Base-by-base conservation (phyloP, 2,113 vertebrate genomes). In the Tychaedon coryphoeus region DNA sequence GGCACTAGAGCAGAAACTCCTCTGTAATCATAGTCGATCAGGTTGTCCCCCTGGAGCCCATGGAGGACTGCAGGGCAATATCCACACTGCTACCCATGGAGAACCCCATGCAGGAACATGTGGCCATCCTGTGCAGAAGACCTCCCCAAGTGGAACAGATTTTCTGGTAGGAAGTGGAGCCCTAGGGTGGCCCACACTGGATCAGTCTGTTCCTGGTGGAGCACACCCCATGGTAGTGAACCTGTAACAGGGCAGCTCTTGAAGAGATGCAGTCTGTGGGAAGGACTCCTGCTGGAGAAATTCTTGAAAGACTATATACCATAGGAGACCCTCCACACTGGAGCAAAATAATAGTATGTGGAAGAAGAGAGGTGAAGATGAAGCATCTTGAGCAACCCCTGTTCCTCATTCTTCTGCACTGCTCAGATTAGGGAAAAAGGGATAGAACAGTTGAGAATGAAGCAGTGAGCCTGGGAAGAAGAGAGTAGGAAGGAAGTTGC, bases 331-430 rank as follows among this genome's bases (percentile, higher is more conserved):
- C 2, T 5, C 11, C 4, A n/a, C 4, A 2, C 12, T 36, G 28
- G 4, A 88, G 5, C 7, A 56, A 16, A 18, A 36, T 8, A 47
- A 50, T 12, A 58, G 11, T 7, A 2, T 71, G 19, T 54, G 24
- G 29, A 78, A 20, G 26, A 67, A 33, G 16, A 70, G 6, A 60
- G 19, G 4, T 1, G 42, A 33, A 86, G 6, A 26, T 0, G 0
- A 82, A 38, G 6, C n/a, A 29, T 19, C 4, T 5, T 19, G 10
- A 74, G 17, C 34, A 11, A 16, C 3, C 2, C 3, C 3, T 19
- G 20, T 40, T 92, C 45, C 14, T 69, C 36, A 36, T 73, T 10
- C 2, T 12, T 2, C 16, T 79, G 10, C 14, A 11, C 8, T 58
- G 18, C 18, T 77, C 2, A 0, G 8, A 16, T 57, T 43, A 66